Evolutionary conservation across 2,113 vertebrate genomes (phyloP), one percentile per base, ranked within the genome.

Genomic region (Chionis minor): DNA sequence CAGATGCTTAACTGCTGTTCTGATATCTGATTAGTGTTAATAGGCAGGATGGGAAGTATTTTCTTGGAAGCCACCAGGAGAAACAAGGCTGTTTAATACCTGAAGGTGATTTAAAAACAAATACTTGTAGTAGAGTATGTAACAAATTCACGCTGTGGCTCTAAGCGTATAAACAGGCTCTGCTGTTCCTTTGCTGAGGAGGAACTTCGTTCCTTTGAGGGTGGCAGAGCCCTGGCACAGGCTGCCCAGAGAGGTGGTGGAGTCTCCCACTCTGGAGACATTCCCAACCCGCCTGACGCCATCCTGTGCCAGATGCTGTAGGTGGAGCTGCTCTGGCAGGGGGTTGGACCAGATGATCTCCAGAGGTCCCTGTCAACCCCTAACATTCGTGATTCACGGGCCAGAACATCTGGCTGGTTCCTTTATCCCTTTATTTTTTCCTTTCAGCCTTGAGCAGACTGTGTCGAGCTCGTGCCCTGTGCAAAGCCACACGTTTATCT

Each of bases 401-500:
- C 70, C 58, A 47, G n/a, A 33, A 42, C 52, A 63, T 5, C 8
- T 16, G 47, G 12, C 74, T 83, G 14, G 7, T 56, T 88, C 71
- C 59, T 86, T 65, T 73, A n/a, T 44, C 35, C 32, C 22, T 56
- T n/a, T 22, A 10, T 24, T 74, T 44, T 21, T 47, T 38, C n/a
- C 28, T 67, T 24, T 11, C 17, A 20, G 20, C 63, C 58, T 35
- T 24, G 20, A 38, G 22, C 35, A 28, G 62, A 13, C 49, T 72
- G 19, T 52, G 44, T 79, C 10, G 7, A 58, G 61, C 66, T 90
- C 44, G 1, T 1, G 22, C 6, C 17, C 24, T 6, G 8, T 0
- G 3, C 28, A 23, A 13, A 54, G 72, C 52, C 40, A 8, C 24
- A 6, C 0, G 0, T 5, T 74, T 66, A 49, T 74, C 72, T 77